phyloP scores from a whole-genome alignment of 2,113 vertebrate species.

The Etheostoma cragini region DNA sequence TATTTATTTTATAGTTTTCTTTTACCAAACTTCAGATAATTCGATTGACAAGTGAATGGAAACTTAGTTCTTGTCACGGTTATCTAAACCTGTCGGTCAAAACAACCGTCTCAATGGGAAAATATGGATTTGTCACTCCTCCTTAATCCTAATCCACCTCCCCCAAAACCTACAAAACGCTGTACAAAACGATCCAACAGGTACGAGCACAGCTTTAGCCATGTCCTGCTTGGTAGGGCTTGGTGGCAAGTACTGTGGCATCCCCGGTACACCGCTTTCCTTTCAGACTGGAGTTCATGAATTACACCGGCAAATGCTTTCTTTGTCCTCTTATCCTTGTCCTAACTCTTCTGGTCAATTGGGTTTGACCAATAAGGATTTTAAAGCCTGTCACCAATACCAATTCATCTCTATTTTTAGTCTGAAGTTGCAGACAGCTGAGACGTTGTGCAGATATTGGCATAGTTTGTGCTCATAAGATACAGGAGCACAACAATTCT shows the following conservation, averaged over 20 bases:
- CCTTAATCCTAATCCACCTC: constrained; percentile 36
- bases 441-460: constrained; percentile 26
- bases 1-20: too few relatives aligned
- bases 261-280: constrained; percentile 22
- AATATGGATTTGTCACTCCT: constrained; percentile 10
- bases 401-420: not conserved
- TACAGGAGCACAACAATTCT: not conserved
- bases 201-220: constrained; percentile 52
- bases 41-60: too few relatives aligned
- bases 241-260: constrained; percentile 23
- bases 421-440: constrained; percentile 10
- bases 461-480: not conserved
- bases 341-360: constrained; percentile 8
- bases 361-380: constrained; percentile 12
- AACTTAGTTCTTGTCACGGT: not conserved
- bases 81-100: constrained; percentile 28
- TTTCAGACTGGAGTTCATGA: constrained; percentile 43
- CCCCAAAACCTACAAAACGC: not conserved
- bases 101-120: constrained; percentile 9
- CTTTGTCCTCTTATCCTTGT: constrained; percentile 33
- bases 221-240: constrained; percentile 21
- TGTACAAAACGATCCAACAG: constrained; percentile 34
- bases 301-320: constrained; percentile 34
- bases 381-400: constrained; percentile 29
- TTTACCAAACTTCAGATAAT: too few relatives aligned